These are phyloP conservation scores for Argyrosomus japonicus DNA, from an alignment of 2,113 vertebrate species.

Conservation along the genomic window DNA sequence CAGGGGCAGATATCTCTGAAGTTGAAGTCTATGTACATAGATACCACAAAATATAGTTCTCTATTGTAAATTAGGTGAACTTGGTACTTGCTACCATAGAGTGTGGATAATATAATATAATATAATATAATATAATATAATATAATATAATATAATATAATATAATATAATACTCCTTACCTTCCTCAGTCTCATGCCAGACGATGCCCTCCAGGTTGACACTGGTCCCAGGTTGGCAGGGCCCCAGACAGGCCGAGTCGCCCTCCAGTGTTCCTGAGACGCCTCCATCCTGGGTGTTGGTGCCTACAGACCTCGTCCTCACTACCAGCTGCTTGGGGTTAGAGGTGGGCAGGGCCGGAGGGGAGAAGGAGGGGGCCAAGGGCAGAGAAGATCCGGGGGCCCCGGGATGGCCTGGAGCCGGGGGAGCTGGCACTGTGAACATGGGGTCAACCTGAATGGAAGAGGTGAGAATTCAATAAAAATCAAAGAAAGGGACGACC, in stretches of 20 bases:
- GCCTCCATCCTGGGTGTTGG: conserved; percentile 92
- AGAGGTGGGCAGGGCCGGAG: conserved; percentile 89
- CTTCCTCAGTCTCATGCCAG: conserved; percentile 98
- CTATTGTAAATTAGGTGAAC: not conserved
- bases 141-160: not conserved
- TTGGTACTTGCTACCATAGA: no score
- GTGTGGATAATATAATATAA: no score
- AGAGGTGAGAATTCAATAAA: conserved; percentile 43
- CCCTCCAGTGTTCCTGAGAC: conserved; percentile 65
- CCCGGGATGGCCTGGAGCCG: conserved; percentile 86
- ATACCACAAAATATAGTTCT: not conserved
- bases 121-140: no score
- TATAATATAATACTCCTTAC: conserved; percentile 76
- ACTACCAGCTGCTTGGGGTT: conserved; percentile 90
- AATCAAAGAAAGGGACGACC: no score
- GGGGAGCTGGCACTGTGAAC: conserved; percentile 93
- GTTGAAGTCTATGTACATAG: not conserved
- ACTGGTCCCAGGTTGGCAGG: conserved; percentile 96
- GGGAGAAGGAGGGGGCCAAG: conserved; percentile 87
- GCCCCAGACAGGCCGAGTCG: conserved; percentile 90
- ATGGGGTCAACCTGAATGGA: conserved; percentile 91
- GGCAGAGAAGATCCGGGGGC: conserved; percentile 88
- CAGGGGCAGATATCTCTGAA: no score
- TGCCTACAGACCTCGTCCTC: conserved; percentile 93
- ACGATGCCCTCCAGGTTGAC: conserved; percentile 98